Percentiles rank a stretch among this genome's conserved stretches.
These are phyloP conservation scores for Pseudois nayaur DNA, from an alignment of 2,113 vertebrate genomes.

Conservation along the genomic window DNA sequence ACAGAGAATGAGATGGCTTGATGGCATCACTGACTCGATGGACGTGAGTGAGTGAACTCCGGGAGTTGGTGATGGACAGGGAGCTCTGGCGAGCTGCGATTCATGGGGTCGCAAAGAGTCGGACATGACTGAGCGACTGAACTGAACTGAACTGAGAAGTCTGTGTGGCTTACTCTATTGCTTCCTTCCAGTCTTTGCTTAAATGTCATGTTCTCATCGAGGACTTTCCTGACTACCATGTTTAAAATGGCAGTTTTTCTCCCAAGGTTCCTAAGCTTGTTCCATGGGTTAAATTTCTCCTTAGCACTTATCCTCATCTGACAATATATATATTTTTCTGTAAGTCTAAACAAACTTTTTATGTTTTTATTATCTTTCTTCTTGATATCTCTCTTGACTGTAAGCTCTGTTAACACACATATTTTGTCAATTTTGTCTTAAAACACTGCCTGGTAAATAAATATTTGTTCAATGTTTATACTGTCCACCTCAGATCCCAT, in stretches of 20 bases:
- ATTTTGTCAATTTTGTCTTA: background rate
- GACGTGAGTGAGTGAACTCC: too few relatives aligned
- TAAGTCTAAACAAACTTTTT: background rate
- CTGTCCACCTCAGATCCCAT: background rate
- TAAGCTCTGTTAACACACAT: background rate
- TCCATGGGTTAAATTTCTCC: background rate
- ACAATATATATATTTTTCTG: background rate
- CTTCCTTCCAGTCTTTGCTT: background rate
- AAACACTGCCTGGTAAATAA: background rate
- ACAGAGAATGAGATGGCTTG: too few relatives aligned
- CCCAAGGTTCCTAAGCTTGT: background rate
- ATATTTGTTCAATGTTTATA: background rate
- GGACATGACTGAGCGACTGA: too few relatives aligned
- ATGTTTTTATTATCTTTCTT: background rate
- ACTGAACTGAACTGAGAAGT: background rate
- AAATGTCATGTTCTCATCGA: background rate
- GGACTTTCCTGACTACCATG: background rate
- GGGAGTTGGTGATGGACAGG: too few relatives aligned
- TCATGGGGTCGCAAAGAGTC: too few relatives aligned
- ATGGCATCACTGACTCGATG: too few relatives aligned
- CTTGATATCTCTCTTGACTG: background rate
- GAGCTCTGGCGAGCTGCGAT: too few relatives aligned
- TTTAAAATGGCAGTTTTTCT: background rate
- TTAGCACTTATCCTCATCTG: background rate
- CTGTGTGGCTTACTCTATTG: background rate